Base-by-base conservation (phyloP, 2,113 vertebrate genomes). In the Cranoglanis bouderius region DNA sequence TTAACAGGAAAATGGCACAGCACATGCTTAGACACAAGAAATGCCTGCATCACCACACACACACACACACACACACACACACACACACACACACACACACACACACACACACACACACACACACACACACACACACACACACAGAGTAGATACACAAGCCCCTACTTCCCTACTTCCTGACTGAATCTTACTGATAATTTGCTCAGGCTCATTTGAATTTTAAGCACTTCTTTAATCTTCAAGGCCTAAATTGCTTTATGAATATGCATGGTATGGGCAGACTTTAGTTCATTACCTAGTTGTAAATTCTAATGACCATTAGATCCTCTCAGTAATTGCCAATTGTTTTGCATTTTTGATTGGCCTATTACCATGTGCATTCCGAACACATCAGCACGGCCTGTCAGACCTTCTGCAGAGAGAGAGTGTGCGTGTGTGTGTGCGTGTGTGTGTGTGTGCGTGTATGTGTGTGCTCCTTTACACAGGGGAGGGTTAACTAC, bases 291-390 rank as follows among this genome's bases (percentile, higher is more conserved):
- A 99, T 99, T 99, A 99, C 97, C 98, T 99, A 97, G 98, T 99
- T 99, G 98, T 99, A 99, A 98, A 99, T 99, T 99, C 98, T 99
- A 99, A 99, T 99, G 98, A 98, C 98, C 98, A 99, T 99, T 98
- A 99, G 98, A 98, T 98, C 98, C 97, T 98, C 97, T 96, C 98
- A 98, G 96, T 97, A 97, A 98, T 98, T 98, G 97, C 96, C 96
- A 98, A 97, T 98, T 98, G 97, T 98, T 98, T 98, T 98, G 97
- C 97, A 98, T 98, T 97, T 98, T 97, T 97, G 97, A 98, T 98
- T 98, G 97, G 97, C 97, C 97, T 97, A 98, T 97, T 97, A 98
- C 97, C 97, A 98, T 99, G 97, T 97, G 96, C 97, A 97, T 98
- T 97, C 95, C 95, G 94, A 95, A 96, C 96, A 96, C 97, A 99